These are phyloP conservation scores for Anguilla japonica DNA, from an alignment of 2,113 vertebrate species.

Conservation along the genomic window DNA sequence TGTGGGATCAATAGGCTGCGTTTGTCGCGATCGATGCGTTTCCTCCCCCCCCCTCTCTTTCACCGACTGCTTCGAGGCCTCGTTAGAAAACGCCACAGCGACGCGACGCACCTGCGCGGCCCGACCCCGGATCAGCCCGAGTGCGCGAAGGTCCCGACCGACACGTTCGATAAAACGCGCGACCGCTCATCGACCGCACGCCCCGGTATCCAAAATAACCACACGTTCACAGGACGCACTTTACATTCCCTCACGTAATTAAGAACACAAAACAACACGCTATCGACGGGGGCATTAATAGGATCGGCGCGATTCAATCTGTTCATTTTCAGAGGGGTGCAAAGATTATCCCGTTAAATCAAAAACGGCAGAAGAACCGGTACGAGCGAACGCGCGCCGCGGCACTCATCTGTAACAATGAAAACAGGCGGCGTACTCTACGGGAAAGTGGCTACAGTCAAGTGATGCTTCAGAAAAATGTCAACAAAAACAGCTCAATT, in stretches of 20 bases:
- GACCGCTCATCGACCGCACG: not conserved
- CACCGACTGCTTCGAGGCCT: not conserved
- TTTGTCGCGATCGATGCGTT: not conserved
- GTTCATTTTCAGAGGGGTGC: not conserved
- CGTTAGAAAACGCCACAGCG: not conserved
- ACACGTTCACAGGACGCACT: not conserved
- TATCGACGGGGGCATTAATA: constrained; percentile 7
- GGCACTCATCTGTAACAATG: not conserved
- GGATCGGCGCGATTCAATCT: not conserved
- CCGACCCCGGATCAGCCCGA: not conserved
- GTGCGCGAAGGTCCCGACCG: not conserved
- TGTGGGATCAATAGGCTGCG: not conserved
- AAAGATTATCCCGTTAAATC: constrained; percentile 19
- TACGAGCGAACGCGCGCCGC: not conserved
- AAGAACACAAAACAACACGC: constrained; percentile 15
- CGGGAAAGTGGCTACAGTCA: constrained; percentile 40
- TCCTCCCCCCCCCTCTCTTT: not conserved
- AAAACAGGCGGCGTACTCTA: not conserved
- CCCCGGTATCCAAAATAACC: not conserved
- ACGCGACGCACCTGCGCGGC: not conserved
- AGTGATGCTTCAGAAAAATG: constrained; percentile 57
- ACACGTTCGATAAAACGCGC: not conserved
- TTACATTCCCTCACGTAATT: constrained; percentile 19
- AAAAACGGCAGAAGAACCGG: not conserved
- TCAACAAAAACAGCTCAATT: constrained; percentile 61